Conservation (phyloP, 1,140 invertebrate species). For the Drosophila pallidifrons region DNA sequence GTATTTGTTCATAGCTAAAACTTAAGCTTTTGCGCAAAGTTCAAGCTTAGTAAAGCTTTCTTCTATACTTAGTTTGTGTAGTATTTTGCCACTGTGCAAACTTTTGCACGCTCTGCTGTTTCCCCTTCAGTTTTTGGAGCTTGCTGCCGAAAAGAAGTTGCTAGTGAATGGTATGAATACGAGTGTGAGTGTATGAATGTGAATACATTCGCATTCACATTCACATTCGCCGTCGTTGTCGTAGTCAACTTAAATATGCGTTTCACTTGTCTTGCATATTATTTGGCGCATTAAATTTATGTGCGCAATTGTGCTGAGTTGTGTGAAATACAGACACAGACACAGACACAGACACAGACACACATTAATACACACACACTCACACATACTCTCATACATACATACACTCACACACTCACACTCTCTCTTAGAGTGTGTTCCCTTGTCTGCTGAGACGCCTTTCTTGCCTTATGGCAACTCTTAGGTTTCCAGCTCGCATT, state of each 20-base stretch:
- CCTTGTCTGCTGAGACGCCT: no score
- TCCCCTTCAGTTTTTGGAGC: no score
- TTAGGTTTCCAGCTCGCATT: slow-evolving; percentile 47
- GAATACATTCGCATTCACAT: background rate
- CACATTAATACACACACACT: slow-evolving; percentile 9
- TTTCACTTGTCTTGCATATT: slow-evolving; percentile 71
- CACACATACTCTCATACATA: background rate
- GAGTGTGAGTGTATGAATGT: background rate
- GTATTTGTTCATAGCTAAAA: no score
- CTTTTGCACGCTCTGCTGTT: no score
- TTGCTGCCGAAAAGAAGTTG: background rate
- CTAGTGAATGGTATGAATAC: slow-evolving; percentile 10
- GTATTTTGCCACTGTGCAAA: slow-evolving; percentile 1
- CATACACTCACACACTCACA: background rate
- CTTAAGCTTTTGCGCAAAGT: no score
- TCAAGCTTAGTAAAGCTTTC: no score
- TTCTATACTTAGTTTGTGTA: no score
- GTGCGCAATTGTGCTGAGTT: slow-evolving; percentile 79
- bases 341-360: slow-evolving; percentile 15
- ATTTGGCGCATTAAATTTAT: slow-evolving; percentile 80
- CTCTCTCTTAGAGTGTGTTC: no score
- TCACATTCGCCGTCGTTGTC: background rate
- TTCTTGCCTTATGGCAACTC: slow-evolving; percentile 10
- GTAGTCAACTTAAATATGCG: slow-evolving; percentile 59
- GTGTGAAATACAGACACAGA: slow-evolving; percentile 49